Conservation (phyloP, 2,888 invertebrate genomes). For the Caradrina kadenii region DNA sequence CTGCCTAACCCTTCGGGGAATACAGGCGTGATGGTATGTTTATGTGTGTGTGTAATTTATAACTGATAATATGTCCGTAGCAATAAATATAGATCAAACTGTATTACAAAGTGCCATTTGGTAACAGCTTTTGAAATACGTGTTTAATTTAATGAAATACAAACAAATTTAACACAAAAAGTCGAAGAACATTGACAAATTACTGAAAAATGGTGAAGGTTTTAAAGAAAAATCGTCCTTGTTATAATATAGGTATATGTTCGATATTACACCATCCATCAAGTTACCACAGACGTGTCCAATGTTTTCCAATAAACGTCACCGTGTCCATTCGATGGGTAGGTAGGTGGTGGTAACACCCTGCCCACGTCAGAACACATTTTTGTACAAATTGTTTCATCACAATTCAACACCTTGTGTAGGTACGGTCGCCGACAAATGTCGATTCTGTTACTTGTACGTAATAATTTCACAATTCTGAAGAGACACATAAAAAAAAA, state of each 20-base stretch:
- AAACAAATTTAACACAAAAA: neutral
- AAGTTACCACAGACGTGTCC: slow-evolving; percentile 18
- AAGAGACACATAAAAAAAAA: neutral
- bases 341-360: neutral
- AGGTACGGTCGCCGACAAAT: neutral
- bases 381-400: slow-evolving; percentile 4
- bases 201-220: slow-evolving; percentile 1
- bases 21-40: too few relatives aligned
- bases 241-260: slow-evolving; percentile 18
- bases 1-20: too few relatives aligned
- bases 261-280: slow-evolving; percentile 39
- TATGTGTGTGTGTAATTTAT: too few relatives aligned
- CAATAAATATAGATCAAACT: neutral
- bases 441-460: neutral
- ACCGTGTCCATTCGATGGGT: slow-evolving; percentile 19
- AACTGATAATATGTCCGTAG: neutral
- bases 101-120: neutral
- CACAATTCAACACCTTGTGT: neutral
- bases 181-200: neutral
- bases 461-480: too few relatives aligned
- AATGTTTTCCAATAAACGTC: slow-evolving; percentile 42
- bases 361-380: neutral
- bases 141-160: neutral
- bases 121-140: neutral
- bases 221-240: slow-evolving; percentile 7